Conservation (phyloP, 2,797 vertebrate species). For the Poecilia wingei region DNA sequence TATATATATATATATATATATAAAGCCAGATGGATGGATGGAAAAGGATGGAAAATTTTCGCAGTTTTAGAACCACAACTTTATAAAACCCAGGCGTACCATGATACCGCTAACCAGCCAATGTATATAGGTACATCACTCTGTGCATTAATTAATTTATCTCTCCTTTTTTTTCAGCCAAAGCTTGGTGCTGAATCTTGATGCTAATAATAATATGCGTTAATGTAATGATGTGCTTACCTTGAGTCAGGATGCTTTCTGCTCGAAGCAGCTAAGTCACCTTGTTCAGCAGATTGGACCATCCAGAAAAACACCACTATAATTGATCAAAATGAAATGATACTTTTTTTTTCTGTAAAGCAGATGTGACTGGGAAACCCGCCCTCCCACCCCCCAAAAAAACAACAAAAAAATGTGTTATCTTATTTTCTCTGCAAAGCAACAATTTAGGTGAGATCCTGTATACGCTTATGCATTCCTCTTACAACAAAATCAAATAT, state of each 20-base stretch:
- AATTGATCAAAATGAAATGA: constrained; percentile 43
- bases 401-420: not conserved
- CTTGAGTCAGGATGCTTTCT: constrained; percentile 37
- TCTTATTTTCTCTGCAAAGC: constrained; percentile 19
- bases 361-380: constrained; percentile 19
- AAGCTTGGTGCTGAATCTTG: constrained; percentile 51
- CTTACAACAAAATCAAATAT: constrained; percentile 33
- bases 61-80: not conserved
- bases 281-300: constrained; percentile 54
- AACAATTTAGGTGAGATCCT: constrained; percentile 30
- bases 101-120: constrained; percentile 15
- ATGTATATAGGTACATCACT: constrained; percentile 26
- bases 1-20: too few relatives aligned
- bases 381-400: too few relatives aligned
- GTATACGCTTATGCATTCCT: constrained; percentile 32
- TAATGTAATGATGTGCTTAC: constrained; percentile 61
- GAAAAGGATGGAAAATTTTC: not conserved
- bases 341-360: constrained; percentile 16
- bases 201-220: constrained; percentile 50
- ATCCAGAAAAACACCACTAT: constrained; percentile 26
- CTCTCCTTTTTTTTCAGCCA: constrained; percentile 67
- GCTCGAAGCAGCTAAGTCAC: constrained; percentile 51
- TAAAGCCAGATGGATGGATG: not conserved
- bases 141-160: constrained; percentile 70
- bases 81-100: not conserved